Percentiles rank a stretch among this genome's conserved stretches.
These are phyloP conservation scores for Sinocyclocheilus rhinocerous DNA, from an alignment of 2,113 vertebrate species.

Conservation along the genomic window DNA sequence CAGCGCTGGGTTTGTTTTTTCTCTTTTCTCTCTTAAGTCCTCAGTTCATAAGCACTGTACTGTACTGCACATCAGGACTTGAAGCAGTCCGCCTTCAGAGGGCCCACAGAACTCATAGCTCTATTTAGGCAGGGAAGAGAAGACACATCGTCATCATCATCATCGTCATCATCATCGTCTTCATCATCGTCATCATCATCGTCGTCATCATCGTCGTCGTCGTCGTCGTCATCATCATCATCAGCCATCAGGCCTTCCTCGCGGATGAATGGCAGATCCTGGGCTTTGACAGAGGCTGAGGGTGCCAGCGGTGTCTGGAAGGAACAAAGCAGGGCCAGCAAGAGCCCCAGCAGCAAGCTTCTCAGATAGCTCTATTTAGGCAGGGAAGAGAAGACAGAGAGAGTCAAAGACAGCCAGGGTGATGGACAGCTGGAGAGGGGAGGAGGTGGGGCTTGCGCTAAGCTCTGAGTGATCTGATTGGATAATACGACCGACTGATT, in stretches of 20 bases:
- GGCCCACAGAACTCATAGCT: slow-evolving; percentile 81
- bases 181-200: slow-evolving; percentile 52
- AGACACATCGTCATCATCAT: slow-evolving; percentile 68
- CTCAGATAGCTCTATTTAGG: too few relatives aligned
- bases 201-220: slow-evolving; percentile 46
- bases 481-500: slow-evolving; percentile 55
- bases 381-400: too few relatives aligned
- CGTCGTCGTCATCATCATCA: slow-evolving; percentile 61
- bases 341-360: slow-evolving; percentile 76
- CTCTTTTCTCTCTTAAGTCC: slow-evolving; percentile 72
- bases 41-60: slow-evolving; percentile 75
- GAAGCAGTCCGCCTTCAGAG: slow-evolving; percentile 79
- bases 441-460: slow-evolving; percentile 73
- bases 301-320: slow-evolving; percentile 79
- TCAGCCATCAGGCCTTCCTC: slow-evolving; percentile 72
- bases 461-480: slow-evolving; percentile 64
- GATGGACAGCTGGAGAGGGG: slow-evolving; percentile 75
- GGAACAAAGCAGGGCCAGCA: slow-evolving; percentile 80
- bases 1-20: slow-evolving; percentile 67
- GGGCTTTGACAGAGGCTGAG: slow-evolving; percentile 72
- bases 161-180: slow-evolving; percentile 8
- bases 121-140: slow-evolving; percentile 79
- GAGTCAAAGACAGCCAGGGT: slow-evolving; percentile 76
- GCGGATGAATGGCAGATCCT: slow-evolving; percentile 70
- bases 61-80: slow-evolving; percentile 76